These are phyloP conservation scores for Drosophila nasuta DNA, from an alignment of 1,140 invertebrate genomes.

Conservation along the genomic window DNA sequence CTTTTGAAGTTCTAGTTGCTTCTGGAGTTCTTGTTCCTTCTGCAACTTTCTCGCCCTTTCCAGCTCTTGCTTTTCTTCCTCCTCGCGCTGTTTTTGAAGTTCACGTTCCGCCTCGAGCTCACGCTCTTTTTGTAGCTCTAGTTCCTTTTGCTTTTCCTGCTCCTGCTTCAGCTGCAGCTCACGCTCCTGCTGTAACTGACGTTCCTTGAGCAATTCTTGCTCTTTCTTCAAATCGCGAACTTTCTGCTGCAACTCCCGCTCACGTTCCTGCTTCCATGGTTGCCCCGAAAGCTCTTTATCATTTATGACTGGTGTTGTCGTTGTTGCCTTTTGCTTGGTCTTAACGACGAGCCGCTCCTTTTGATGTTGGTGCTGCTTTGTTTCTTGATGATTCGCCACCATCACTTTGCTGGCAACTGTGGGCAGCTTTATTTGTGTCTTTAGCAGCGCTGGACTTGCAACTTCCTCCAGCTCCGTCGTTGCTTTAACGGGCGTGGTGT, in stretches of 20 bases:
- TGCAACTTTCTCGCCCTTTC: background rate
- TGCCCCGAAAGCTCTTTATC: background rate
- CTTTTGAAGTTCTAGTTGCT: background rate
- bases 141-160: conserved; percentile 3
- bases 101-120: background rate
- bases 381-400: conserved; percentile 1
- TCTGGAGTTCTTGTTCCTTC: background rate
- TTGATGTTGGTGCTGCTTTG: background rate
- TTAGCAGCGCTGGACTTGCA: background rate
- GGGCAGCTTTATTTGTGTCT: background rate
- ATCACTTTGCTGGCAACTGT: background rate
- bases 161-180: background rate
- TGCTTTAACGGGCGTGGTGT: background rate
- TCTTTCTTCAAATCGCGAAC: background rate
- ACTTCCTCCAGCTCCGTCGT: background rate
- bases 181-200: background rate
- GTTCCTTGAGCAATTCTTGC: background rate
- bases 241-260: background rate
- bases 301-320: background rate
- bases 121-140: background rate
- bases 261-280: background rate
- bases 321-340: background rate
- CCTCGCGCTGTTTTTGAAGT: background rate
- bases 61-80: background rate
- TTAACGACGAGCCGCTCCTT: background rate